Conservation (phyloP, 2,797 vertebrate genomes). For the Spea hammondii region DNA sequence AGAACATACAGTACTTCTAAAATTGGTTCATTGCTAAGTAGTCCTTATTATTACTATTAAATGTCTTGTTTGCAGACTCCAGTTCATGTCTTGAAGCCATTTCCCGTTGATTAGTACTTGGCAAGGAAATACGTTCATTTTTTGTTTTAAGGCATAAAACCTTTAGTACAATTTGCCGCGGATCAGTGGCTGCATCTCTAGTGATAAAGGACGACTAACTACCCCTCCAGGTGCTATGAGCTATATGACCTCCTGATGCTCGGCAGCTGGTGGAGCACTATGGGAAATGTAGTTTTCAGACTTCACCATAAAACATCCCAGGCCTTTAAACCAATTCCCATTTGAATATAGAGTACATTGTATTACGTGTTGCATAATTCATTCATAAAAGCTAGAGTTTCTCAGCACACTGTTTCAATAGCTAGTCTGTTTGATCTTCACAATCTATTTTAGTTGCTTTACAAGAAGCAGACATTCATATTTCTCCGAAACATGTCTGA, state of each 20-base stretch:
- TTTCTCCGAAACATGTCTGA: neutral
- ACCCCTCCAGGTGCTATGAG: too few relatives aligned
- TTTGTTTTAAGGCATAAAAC: neutral
- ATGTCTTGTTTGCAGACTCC: neutral
- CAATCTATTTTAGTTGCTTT: conserved; percentile 20
- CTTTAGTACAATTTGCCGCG: neutral
- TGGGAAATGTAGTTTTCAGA: too few relatives aligned
- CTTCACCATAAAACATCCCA: too few relatives aligned
- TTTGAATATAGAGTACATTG: neutral
- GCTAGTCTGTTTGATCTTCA: conserved; percentile 24
- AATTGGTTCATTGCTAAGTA: conserved; percentile 18
- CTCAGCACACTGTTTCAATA: neutral
- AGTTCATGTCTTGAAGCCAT: conserved; percentile 12
- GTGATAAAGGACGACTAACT: too few relatives aligned
- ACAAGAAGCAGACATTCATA: neutral
- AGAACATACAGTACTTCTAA: conserved; percentile 36
- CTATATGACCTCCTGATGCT: too few relatives aligned
- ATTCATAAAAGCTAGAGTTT: conserved; percentile 5
- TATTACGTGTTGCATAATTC: conserved; percentile 36
- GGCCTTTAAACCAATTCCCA: too few relatives aligned
- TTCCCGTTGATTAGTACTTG: conserved; percentile 11
- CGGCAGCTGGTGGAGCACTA: too few relatives aligned
- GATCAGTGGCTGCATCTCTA: too few relatives aligned
- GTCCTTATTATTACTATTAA: conserved; percentile 36
- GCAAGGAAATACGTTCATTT: neutral